Evolutionary conservation across 2,113 vertebrate species (phyloP), one percentile per base, ranked within the genome.

Genomic region (Ranitomeya variabilis): DNA sequence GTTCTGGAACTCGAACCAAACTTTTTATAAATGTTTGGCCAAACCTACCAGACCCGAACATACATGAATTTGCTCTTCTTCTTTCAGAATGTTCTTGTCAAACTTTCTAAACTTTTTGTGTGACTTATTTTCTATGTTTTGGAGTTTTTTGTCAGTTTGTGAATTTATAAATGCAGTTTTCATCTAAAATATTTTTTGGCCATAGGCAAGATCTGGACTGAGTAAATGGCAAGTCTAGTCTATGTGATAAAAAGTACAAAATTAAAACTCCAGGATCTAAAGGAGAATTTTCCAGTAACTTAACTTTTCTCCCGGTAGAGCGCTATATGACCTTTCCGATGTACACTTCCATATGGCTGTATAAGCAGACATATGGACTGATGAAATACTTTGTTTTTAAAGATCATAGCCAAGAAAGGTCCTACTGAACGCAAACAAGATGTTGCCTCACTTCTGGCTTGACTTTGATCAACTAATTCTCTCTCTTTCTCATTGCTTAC

Each of bases 321-420:
- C n/a, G 14, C n/a, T 71, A 11, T 10, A 78, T 54, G 18, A 51
- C 74, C 54, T 80, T 80, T 45, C 7, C 10, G 7, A 52, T 67
- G 81, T 67, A 31, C 19, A 21, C 19, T 64, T 78, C 76, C 60
- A 79, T 87, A 67, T 78, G 85, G 45, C 15, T 51, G 45, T 52
- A 67, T 37, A 21, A 67, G 51, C 59, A 62, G 60, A 79, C 60
- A 87, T 87, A 62, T 87, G 76, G 76, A 14, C 57, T 12, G 18
- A 59, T 23, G 3, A 45, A 86, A 76, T 76, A 86, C 26, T 64
- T 64, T 62, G 18, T 77, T 64, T 18, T 54, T 52, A 78, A 64
- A 86, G 85, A 86, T 79, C 21, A 26, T 54, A 86, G 31, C 37
- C 45, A 64, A 51, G 4, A 62, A 80, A 80, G 14, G 52, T 66